These are phyloP conservation scores for Drosophila nikananu DNA, from an alignment of 1,140 invertebrate genomes.

Conservation along the genomic window DNA sequence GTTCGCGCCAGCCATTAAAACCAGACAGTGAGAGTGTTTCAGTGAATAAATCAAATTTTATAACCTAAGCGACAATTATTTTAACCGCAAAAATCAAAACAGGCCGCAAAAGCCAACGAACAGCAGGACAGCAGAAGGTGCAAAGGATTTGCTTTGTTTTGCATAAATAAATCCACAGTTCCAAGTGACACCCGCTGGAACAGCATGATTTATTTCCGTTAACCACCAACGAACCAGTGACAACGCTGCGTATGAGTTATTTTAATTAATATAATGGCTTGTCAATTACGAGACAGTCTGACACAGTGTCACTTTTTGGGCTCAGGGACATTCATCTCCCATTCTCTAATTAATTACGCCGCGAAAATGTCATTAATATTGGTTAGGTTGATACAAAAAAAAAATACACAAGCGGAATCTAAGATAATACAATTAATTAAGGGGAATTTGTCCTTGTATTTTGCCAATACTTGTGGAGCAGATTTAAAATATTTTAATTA, in stretches of 20 bases:
- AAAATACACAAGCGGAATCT: neutral
- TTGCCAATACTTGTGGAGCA: slow-evolving; percentile 38
- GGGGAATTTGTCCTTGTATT: slow-evolving; percentile 24
- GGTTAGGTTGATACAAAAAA: slow-evolving; percentile 28
- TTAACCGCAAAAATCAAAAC: slow-evolving; percentile 66
- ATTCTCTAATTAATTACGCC: slow-evolving; percentile 67
- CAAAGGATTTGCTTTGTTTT: slow-evolving; percentile 16
- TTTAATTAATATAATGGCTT: slow-evolving; percentile 83
- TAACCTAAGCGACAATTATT: slow-evolving; percentile 79
- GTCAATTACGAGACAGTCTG: slow-evolving; percentile 69
- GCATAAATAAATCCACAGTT: slow-evolving; percentile 69
- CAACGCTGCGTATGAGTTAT: slow-evolving; percentile 73
- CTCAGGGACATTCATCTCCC: slow-evolving; percentile 34
- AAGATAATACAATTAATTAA: slow-evolving; percentile 65
- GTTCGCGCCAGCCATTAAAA: slow-evolving; percentile 57
- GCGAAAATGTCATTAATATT: slow-evolving; percentile 59
- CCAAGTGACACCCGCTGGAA: slow-evolving; percentile 48
- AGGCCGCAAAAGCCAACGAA: slow-evolving; percentile 38
- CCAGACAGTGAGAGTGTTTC: slow-evolving; percentile 39
- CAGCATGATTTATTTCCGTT: slow-evolving; percentile 62
- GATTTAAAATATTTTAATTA: slow-evolving; percentile 74
- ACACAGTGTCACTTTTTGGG: slow-evolving; percentile 63
- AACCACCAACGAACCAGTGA: slow-evolving; percentile 14
- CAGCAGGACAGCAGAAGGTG: slow-evolving; percentile 8
- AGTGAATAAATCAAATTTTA: slow-evolving; percentile 75